These are phyloP conservation scores for Lacerta viridis DNA, from an alignment of 2,797 vertebrate genomes.

Conservation along the genomic window DNA sequence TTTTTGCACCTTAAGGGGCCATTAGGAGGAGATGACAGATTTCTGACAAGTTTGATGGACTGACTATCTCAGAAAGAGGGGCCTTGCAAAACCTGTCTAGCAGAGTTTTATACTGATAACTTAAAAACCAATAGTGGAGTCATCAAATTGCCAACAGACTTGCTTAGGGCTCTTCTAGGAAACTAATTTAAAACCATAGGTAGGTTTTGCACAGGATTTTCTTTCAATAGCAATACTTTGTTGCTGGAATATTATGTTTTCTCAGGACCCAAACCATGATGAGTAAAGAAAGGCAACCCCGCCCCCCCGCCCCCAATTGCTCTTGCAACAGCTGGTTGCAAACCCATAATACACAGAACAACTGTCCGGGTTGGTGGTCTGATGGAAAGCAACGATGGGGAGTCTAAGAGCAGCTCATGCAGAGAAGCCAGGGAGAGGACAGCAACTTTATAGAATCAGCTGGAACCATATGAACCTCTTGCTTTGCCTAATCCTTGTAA, in stretches of 20 bases:
- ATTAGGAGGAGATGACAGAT: neutral
- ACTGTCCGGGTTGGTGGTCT: neutral
- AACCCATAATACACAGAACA: neutral
- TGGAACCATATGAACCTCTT: neutral
- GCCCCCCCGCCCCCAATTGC: neutral
- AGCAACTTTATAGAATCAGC: neutral
- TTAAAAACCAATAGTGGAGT: neutral
- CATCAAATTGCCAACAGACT: slow-evolving; percentile 2
- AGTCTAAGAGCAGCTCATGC: neutral
- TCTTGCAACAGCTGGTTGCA: neutral
- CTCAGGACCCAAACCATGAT: neutral
- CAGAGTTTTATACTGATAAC: slow-evolving; percentile 3
- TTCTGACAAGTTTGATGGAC: neutral
- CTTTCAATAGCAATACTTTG: neutral
- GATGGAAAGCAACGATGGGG: neutral
- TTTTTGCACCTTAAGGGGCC: neutral
- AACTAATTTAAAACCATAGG: neutral
- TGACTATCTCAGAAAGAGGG: neutral
- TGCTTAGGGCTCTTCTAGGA: neutral
- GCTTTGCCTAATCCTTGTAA: neutral
- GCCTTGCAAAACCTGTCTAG: neutral
- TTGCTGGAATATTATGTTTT: neutral
- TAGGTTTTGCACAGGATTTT: neutral
- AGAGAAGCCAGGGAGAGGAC: neutral
- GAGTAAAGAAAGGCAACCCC: neutral